phyloP scores from a whole-genome alignment of 2,113 vertebrate genomes.

The Phalacrocorax carbo region DNA sequence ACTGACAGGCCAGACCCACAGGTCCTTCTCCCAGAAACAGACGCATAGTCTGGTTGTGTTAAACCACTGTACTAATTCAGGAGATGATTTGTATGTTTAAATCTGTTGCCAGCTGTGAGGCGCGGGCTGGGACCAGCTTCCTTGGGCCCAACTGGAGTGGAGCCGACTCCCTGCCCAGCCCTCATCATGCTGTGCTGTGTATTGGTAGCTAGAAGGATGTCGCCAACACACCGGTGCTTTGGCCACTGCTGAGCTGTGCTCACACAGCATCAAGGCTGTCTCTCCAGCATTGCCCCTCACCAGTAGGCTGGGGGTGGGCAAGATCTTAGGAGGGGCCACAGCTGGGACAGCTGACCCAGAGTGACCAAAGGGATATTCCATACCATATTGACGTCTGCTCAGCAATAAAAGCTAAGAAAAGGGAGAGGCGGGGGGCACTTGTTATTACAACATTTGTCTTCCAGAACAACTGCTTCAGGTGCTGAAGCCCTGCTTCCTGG shows the following conservation, averaged over 20 bases:
- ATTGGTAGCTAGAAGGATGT: rapidly evolving
- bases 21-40: neutral
- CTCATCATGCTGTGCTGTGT: too few relatives aligned
- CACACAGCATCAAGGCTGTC: rapidly evolving
- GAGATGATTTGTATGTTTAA: neutral
- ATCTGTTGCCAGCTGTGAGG: too few relatives aligned
- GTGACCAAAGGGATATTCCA: neutral
- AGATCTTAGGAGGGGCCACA: too few relatives aligned
- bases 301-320: too few relatives aligned
- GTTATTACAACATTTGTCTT: rapidly evolving
- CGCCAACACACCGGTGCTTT: neutral
- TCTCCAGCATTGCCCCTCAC: neutral
- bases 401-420: neutral
- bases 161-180: rapidly evolving
- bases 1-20: neutral
- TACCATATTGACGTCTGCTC: rapidly evolving
- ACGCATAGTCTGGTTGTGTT: rapidly evolving
- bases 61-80: neutral
- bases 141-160: too few relatives aligned
- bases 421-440: rapidly evolving
- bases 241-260: neutral
- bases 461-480: rapidly evolving
- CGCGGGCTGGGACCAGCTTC: rapidly evolving
- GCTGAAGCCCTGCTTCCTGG: neutral
- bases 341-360: neutral